phyloP scores from a whole-genome alignment of 2,113 vertebrate genomes.

The Coregonus clupeaformis region DNA sequence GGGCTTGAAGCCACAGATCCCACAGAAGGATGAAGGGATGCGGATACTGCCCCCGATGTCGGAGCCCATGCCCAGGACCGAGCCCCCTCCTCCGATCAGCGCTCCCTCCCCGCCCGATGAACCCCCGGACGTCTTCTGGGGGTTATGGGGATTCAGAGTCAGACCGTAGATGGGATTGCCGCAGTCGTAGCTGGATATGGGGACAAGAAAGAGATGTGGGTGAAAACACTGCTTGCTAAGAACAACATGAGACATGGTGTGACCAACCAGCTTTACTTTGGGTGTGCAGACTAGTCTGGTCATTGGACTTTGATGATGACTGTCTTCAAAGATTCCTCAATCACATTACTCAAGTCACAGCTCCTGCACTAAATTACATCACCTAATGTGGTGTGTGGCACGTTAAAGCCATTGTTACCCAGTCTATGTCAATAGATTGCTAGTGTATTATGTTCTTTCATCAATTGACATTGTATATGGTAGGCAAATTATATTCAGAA shows the following conservation, averaged over 20 bases:
- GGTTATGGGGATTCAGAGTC: slow-evolving; percentile 69
- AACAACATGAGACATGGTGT: background rate
- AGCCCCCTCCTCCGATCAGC: slow-evolving; percentile 69
- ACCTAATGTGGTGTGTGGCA: background rate
- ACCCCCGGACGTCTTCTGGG: slow-evolving; percentile 71
- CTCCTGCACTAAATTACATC: background rate
- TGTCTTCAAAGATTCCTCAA: background rate
- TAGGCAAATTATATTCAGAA: no score
- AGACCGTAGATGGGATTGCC: slow-evolving; percentile 76
- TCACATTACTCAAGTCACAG: background rate
- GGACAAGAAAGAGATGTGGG: background rate
- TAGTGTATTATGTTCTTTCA: no score
- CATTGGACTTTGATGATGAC: background rate
- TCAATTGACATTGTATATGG: no score
- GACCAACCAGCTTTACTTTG: background rate
- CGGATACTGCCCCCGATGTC: slow-evolving; percentile 74
- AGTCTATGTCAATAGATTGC: no score
- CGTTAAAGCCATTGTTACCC: no score
- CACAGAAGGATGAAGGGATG: slow-evolving; percentile 74
- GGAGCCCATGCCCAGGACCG: slow-evolving; percentile 71
- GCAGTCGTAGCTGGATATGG: slow-evolving; percentile 72
- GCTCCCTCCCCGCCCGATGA: slow-evolving; percentile 75
- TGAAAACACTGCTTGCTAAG: no score
- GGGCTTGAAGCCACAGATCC: slow-evolving; percentile 71
- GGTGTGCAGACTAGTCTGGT: background rate